Base-by-base conservation (phyloP, 2,113 vertebrate species). In the Oryzias javanicus region DNA sequence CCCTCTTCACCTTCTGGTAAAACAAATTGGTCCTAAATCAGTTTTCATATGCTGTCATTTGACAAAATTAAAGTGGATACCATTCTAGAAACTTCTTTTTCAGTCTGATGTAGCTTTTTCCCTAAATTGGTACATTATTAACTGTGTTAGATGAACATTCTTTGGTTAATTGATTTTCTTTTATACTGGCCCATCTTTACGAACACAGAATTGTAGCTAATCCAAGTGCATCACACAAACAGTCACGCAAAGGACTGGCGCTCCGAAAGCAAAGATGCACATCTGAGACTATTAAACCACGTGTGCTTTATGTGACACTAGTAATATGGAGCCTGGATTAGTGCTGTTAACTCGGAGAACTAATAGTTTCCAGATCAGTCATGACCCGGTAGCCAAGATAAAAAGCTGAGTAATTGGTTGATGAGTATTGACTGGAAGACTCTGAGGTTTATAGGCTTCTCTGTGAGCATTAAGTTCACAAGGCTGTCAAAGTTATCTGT, bases 381-480 rank as follows among this genome's bases (percentile, higher is more conserved):
- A 70, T 74, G 27, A 8, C 58, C 63, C 1, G 1, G 49, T 20
- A 42, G 64, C 49, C 59, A 16, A 40, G 52, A 80, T 70, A 77
- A 60, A 68, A 51, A 58, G 55, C 49, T 42, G 17, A 59, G 49
- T 76, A 87, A 81, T 81, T 67, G 59, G 70, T 66, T 78, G 74
- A 83, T 76, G 44, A 74, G 58, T 76, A 82, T 81, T 64, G 80
- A 89, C 64, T 14, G 4, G 49, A 19, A 56, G 46, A 70, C 66
- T 66, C 35, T 69, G 68, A 54, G 66, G 25, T 69, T 74, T 64
- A 66, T 49, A 42, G 5, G 14, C 60, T 1, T 10, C 44, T 72
- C 61, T 48, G 74, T 72, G 49, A 57, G 52, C 40, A 60, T 73
- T 74, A 72, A 62, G 75, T 55, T 74, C 46, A 63, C 60, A 55